Conservation (phyloP, 2,888 invertebrate genomes). For the Limenitis camilla region DNA sequence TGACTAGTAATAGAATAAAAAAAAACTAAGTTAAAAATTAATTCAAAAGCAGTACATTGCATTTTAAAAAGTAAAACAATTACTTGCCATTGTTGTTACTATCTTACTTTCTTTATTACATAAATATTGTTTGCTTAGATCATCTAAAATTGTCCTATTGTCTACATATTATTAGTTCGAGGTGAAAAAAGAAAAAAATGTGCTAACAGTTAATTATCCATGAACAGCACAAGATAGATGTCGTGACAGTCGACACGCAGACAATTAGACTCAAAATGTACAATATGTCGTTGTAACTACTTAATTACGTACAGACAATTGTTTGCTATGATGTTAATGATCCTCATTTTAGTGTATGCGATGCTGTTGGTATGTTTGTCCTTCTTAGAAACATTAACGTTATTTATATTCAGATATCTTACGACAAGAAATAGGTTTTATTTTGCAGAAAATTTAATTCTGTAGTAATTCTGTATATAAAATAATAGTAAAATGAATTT, state of each 20-base stretch:
- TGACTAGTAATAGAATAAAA: too few relatives aligned
- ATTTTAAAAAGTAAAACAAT: too few relatives aligned
- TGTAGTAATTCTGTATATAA: too few relatives aligned
- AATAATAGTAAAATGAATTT: too few relatives aligned
- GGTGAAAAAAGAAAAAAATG: conserved; percentile 4
- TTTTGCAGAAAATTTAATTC: too few relatives aligned
- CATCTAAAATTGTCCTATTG: too few relatives aligned
- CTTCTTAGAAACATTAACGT: not conserved
- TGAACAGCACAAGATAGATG: conserved; percentile 17
- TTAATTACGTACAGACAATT: conserved; percentile 16
- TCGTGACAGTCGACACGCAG: conserved; percentile 19
- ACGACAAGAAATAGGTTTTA: too few relatives aligned
- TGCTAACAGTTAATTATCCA: conserved; percentile 13
- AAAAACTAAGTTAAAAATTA: too few relatives aligned
- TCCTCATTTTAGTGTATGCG: conserved; percentile 8
- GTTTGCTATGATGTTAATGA: conserved; percentile 13
- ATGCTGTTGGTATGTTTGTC: not conserved
- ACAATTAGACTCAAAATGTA: conserved; percentile 1
- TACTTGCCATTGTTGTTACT: too few relatives aligned
- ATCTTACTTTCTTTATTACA: too few relatives aligned
- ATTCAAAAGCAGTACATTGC: too few relatives aligned
- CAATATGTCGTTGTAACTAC: conserved; percentile 18
- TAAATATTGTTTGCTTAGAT: too few relatives aligned
- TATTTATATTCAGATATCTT: not conserved
- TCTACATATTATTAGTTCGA: not conserved